A percentile compares a stretch with the other conserved stretches of the same genome.
Conservation (phyloP, 1,140 invertebrate genomes). For the Coptotermes formosanus region DNA sequence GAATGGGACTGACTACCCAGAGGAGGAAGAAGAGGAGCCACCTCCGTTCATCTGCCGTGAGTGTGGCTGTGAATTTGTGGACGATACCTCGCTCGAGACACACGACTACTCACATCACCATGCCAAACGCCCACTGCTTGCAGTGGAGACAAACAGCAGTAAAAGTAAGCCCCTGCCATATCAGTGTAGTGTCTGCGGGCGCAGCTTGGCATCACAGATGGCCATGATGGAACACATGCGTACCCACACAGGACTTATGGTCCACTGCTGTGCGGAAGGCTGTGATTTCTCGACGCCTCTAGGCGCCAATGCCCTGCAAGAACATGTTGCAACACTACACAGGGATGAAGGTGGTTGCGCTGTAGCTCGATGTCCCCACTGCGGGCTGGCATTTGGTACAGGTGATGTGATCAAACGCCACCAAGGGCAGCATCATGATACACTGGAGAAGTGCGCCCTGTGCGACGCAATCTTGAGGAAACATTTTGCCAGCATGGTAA, state of each 20-base stretch:
- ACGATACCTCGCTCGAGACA: conserved; percentile 51
- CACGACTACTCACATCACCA: conserved; percentile 49
- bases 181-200: conserved; percentile 48
- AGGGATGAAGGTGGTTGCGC: conserved; percentile 39
- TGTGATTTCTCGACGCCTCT: conserved; percentile 44
- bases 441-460: not conserved
- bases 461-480: not conserved
- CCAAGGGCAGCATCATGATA: not conserved
- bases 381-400: not conserved
- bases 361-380: conserved; percentile 36
- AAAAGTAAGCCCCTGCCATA: conserved; percentile 42
- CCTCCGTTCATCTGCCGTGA: conserved; percentile 50
- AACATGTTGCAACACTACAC: conserved; percentile 43
- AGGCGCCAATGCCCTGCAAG: conserved; percentile 41
- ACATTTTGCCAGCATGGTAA: conserved; percentile 29
- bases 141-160: not conserved
- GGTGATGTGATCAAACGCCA: conserved; percentile 4
- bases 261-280: conserved; percentile 43
- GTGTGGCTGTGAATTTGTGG: conserved; percentile 55
- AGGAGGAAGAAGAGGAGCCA: conserved; percentile 47
- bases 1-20: conserved; percentile 47
- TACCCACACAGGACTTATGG: conserved; percentile 45
- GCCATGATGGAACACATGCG: conserved; percentile 53
- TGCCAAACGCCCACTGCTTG: conserved; percentile 24
- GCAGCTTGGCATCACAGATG: conserved; percentile 45